phyloP scores from a whole-genome alignment of 1,140 invertebrate genomes.

The Propsilocerus akamusi region DNA sequence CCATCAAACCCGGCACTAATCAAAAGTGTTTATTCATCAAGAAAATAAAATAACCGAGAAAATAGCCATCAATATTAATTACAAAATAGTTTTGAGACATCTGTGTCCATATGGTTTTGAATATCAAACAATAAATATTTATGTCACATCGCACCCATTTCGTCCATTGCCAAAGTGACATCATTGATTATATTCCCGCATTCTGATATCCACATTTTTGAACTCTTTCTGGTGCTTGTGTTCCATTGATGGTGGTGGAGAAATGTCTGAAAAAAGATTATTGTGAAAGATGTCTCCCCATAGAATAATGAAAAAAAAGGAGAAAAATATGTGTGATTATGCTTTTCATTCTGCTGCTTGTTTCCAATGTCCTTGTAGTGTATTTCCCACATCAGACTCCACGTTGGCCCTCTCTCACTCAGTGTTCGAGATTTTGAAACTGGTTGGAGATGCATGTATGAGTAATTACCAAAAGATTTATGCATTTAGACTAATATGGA shows the following conservation, averaged over 20 bases:
- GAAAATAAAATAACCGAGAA: too few species aligned
- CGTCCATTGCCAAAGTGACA: neutral
- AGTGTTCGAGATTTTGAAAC: neutral
- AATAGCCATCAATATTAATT: too few species aligned
- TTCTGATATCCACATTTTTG: neutral
- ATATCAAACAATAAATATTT: neutral
- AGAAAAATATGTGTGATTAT: neutral
- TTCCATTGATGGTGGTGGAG: neutral
- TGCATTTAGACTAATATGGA: neutral
- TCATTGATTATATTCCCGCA: neutral
- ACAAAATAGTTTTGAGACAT: neutral
- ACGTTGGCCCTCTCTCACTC: neutral
- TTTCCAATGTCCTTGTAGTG: neutral
- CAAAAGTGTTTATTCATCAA: too few species aligned
- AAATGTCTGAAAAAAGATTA: neutral
- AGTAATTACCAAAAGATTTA: constrained; percentile 1
- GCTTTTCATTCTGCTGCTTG: neutral
- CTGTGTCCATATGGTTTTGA: neutral
- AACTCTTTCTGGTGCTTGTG: neutral
- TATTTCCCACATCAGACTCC: neutral
- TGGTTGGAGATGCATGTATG: neutral
- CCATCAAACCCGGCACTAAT: too few species aligned
- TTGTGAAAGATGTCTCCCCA: constrained; percentile 1
- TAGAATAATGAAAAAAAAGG: neutral
- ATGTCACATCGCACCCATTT: neutral